phyloP scores from a whole-genome alignment of 2,797 vertebrate species.

The Phylloscopus collybita region DNA sequence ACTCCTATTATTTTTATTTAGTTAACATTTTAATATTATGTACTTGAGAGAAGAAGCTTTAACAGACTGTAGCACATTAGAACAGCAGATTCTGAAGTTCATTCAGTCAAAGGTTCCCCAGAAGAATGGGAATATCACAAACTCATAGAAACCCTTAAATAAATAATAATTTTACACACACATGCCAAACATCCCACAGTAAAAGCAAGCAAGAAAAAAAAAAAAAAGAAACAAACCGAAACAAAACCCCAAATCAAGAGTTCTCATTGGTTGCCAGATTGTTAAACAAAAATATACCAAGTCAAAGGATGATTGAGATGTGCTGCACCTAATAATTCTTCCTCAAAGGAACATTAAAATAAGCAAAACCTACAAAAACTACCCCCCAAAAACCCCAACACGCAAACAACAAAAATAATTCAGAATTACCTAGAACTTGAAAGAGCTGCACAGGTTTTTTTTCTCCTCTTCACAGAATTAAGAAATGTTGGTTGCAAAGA shows the following conservation, averaged over 20 bases:
- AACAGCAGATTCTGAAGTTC: constrained; percentile 7
- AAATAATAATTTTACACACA: constrained; percentile 36
- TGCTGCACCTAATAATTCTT: neutral
- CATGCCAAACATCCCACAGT: neutral
- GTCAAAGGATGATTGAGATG: neutral
- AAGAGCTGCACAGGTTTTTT: neutral
- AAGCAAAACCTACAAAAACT: neutral
- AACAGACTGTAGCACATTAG: neutral
- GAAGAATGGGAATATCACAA: constrained; percentile 26
- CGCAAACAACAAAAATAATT: neutral
- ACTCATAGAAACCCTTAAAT: constrained; percentile 28
- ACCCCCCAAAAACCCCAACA: fast-evolving
- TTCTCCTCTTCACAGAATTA: neutral
- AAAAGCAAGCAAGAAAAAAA: neutral
- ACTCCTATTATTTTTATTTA: neutral
- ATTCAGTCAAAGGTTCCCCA: constrained; percentile 1
- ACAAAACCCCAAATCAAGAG: neutral
- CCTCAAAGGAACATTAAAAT: neutral
- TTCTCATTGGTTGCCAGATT: neutral
- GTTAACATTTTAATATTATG: neutral
- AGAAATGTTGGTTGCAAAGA: neutral
- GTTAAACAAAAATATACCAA: neutral
- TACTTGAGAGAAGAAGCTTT: neutral
- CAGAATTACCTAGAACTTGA: neutral
- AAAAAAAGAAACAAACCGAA: neutral